phyloP scores from a whole-genome alignment of 2,113 vertebrate species.

The Sander vitreus region DNA sequence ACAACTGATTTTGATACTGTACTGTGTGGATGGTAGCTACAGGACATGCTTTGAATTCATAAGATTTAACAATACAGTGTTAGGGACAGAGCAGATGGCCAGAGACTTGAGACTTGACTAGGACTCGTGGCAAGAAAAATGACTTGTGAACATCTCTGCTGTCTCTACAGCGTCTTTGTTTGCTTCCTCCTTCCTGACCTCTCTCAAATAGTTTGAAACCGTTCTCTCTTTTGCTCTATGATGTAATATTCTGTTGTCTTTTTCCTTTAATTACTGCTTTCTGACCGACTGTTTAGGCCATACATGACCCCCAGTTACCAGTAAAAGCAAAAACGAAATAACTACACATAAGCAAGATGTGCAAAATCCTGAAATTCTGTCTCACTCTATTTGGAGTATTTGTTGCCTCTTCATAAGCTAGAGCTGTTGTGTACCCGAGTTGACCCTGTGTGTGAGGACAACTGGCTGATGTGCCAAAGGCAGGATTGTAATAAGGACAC shows the following conservation, averaged over 20 bases:
- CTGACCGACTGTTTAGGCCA: neutral
- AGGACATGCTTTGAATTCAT: too few relatives aligned
- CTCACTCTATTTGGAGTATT: neutral
- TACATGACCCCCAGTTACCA: neutral
- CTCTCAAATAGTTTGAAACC: slow-evolving; percentile 2
- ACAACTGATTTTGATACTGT: too few relatives aligned
- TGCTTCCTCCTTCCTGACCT: neutral
- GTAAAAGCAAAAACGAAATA: neutral
- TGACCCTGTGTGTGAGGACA: slow-evolving; percentile 40
- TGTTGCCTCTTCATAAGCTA: neutral
- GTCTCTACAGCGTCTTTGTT: neutral
- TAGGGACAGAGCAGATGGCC: too few relatives aligned
- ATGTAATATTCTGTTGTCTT: neutral
- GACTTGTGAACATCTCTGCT: too few relatives aligned
- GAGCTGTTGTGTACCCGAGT: slow-evolving; percentile 6
- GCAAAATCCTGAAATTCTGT: neutral
- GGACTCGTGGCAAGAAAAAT: too few relatives aligned
- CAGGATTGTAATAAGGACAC: slow-evolving; percentile 54
- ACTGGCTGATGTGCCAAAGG: slow-evolving; percentile 45
- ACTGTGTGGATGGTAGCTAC: too few relatives aligned
- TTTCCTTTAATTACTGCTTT: neutral
- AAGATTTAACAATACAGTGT: too few relatives aligned
- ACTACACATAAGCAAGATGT: neutral
- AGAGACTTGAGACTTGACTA: too few relatives aligned
- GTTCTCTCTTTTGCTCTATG: neutral